Evolutionary conservation across 2,797 vertebrate genomes (phyloP).

Genomic region (Cryptoprocta ferox): DNA sequence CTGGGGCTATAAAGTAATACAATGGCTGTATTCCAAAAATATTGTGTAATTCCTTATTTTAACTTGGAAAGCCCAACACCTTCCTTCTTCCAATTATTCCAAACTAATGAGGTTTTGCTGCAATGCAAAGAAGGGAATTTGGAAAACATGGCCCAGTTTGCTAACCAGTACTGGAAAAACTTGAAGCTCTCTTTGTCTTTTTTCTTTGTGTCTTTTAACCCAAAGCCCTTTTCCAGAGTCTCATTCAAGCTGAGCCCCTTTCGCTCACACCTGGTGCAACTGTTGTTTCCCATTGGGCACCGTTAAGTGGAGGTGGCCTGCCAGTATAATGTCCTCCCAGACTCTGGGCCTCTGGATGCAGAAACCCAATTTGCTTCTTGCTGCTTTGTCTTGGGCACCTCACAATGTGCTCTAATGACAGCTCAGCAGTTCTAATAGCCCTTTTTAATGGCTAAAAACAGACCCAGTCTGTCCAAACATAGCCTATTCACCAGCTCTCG

Average conservation of each 20-base stretch:
- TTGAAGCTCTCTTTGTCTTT: neutral
- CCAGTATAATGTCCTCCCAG: neutral
- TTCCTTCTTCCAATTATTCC: constrained; percentile 62
- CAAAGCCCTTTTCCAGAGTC: constrained; percentile 17
- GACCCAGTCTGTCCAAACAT: constrained; percentile 78
- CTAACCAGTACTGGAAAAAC: neutral
- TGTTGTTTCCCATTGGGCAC: neutral
- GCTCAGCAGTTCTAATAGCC: constrained; percentile 71
- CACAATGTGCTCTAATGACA: constrained; percentile 73
- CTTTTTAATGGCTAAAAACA: constrained; percentile 81
- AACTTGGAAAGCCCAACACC: constrained; percentile 30
- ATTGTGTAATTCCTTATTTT: constrained; percentile 63
- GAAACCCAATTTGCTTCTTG: constrained; percentile 77
- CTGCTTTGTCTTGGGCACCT: constrained; percentile 63
- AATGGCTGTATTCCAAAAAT: constrained; percentile 65
- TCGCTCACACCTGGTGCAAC: neutral
- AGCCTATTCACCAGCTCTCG: constrained; percentile 71
- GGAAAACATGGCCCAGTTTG: constrained; percentile 18
- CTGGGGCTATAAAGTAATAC: constrained; percentile 31
- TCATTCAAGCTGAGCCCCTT: constrained; percentile 32
- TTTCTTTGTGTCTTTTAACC: constrained; percentile 13
- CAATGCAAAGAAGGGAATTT: neutral
- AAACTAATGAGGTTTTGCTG: constrained; percentile 58
- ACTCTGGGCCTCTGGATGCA: constrained; percentile 48
- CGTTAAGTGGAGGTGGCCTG: constrained; percentile 49